Evolutionary conservation across 1,140 invertebrate species (phyloP).

Genomic region (Yoshiicerus persimilis): DNA sequence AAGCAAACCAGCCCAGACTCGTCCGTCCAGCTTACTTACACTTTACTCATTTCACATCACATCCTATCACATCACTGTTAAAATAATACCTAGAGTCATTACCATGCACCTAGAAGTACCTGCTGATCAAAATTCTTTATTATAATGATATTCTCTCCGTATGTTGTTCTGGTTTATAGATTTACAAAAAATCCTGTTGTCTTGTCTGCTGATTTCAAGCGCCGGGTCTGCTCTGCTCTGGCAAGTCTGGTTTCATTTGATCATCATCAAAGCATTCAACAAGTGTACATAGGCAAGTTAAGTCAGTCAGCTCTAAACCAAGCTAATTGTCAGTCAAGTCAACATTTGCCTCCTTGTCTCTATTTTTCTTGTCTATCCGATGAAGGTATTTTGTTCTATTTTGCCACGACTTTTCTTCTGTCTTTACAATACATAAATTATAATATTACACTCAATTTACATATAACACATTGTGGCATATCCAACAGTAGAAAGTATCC

Average conservation of each 20-base stretch:
- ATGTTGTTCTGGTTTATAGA: slow-evolving; percentile 4
- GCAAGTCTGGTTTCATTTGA: not conserved
- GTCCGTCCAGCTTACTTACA: not conserved
- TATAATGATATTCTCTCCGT: not conserved
- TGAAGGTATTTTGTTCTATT: not conserved
- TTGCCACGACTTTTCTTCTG: not conserved
- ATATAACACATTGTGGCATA: no score
- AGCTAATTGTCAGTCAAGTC: not conserved
- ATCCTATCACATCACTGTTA: not conserved
- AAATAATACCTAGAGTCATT: not conserved
- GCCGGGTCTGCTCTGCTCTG: not conserved
- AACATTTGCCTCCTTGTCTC: not conserved
- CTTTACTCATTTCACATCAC: no score
- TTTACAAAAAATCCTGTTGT: not conserved
- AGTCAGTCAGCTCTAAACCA: not conserved
- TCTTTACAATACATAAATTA: no score
- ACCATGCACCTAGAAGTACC: not conserved
- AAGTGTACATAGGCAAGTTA: not conserved
- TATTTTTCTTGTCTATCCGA: not conserved
- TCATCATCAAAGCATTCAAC: not conserved
- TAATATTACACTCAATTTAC: no score
- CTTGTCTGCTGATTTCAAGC: not conserved
- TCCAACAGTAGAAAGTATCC: no score
- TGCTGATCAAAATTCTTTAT: no score
- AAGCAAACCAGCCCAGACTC: not conserved